Percentiles rank a stretch among this genome's conserved stretches.
phyloP scores from a whole-genome alignment of 2,113 vertebrate species.

The Perccottus glenii region DNA sequence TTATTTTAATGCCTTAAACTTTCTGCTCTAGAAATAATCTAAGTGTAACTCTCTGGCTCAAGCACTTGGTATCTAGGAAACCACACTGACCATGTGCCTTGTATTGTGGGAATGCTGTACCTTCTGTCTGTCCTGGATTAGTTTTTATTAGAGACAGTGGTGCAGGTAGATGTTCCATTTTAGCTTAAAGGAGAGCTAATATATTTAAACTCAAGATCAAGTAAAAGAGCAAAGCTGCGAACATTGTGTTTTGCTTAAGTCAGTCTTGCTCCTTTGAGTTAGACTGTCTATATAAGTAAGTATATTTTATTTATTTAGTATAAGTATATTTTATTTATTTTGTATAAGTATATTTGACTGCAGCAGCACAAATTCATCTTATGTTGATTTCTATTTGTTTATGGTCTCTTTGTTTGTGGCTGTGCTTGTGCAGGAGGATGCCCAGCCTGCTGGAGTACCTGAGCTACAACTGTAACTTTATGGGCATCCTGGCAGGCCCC shows the following conservation, averaged over 20 bases:
- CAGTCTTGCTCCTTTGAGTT: too few relatives aligned
- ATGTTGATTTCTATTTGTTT: background rate
- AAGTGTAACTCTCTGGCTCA: background rate
- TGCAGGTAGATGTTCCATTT: background rate
- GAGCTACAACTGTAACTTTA: slow-evolving; percentile 99
- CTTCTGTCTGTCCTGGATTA: slow-evolving; percentile 14
- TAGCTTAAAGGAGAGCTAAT: too few relatives aligned
- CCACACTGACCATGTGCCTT: slow-evolving; percentile 40
- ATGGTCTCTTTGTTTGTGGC: background rate
- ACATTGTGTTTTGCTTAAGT: too few relatives aligned
- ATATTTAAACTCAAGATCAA: too few relatives aligned
- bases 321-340: background rate
- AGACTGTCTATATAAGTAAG: too few relatives aligned
- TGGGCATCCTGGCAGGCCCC: slow-evolving; percentile 97
- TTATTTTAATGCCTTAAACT: slow-evolving; percentile 8
- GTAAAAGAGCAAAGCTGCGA: too few relatives aligned
- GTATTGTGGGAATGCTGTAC: slow-evolving; percentile 31
- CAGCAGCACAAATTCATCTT: background rate
- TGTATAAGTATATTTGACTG: background rate
- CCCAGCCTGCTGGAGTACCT: slow-evolving; percentile 96
- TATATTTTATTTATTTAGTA: too few relatives aligned
- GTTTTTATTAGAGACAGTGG: background rate
- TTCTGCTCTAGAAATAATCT: slow-evolving; percentile 12
- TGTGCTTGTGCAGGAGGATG: slow-evolving; percentile 85
- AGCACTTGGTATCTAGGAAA: slow-evolving; percentile 60